A percentile compares a stretch with the other conserved stretches of the same genome.
These are phyloP conservation scores for Lomographa bimaculata DNA, from an alignment of 2,888 invertebrate genomes.

Conservation along the genomic window DNA sequence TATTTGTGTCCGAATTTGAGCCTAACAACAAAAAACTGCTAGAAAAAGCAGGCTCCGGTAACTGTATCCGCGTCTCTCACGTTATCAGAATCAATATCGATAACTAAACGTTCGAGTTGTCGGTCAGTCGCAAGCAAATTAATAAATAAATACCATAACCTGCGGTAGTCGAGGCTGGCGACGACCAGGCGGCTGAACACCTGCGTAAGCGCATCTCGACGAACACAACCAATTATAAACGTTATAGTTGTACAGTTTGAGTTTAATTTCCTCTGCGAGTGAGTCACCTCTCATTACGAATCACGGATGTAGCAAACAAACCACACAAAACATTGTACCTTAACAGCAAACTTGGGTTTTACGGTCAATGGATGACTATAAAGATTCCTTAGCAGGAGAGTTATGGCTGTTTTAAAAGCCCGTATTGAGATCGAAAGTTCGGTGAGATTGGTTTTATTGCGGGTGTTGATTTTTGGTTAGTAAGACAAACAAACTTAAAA, in stretches of 20 bases:
- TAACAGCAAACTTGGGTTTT: constrained; percentile 73
- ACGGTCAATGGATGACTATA: constrained; percentile 60
- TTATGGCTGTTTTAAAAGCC: constrained; percentile 51
- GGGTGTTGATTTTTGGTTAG: no score
- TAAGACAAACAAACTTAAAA: no score
- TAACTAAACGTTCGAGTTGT: constrained; percentile 53
- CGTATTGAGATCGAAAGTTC: constrained; percentile 36
- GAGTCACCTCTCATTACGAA: constrained; percentile 71
- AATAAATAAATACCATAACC: constrained; percentile 80
- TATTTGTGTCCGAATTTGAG: no score
- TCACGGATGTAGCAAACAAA: constrained; percentile 80
- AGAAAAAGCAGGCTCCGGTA: no score
- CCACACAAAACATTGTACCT: constrained; percentile 77
- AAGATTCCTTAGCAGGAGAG: constrained; percentile 60
- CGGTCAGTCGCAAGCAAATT: constrained; percentile 76
- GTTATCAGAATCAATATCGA: constrained; percentile 24
- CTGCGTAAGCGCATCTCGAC: constrained; percentile 73
- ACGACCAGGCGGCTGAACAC: constrained; percentile 79
- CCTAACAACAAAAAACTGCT: no score
- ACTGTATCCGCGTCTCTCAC: constrained; percentile 10
- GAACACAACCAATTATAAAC: constrained; percentile 36
- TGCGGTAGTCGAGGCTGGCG: constrained; percentile 71
- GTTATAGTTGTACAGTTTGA: constrained; percentile 21
- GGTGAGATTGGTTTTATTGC: constrained; percentile 14
- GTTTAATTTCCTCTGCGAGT: constrained; percentile 24